These are phyloP conservation scores for Spatula versicolor DNA, from an alignment of 2,797 vertebrate genomes.

Conservation along the genomic window DNA sequence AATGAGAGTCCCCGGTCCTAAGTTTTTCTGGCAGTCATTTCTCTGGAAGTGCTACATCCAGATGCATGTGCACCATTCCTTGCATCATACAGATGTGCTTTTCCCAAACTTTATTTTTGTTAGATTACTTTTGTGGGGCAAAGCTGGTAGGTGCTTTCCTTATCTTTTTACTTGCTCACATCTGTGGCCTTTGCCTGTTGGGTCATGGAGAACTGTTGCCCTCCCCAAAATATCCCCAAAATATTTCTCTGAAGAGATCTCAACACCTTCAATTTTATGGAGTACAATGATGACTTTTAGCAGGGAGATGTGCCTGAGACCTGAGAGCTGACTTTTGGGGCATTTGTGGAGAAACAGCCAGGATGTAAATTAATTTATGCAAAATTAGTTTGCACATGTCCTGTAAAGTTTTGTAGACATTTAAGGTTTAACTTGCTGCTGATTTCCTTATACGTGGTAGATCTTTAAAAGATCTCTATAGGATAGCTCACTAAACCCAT, in stretches of 20 bases:
- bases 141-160: background rate
- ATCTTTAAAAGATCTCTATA: background rate
- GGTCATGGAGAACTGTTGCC: background rate
- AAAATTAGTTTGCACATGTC: background rate
- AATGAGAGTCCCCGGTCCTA: background rate
- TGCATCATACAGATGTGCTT: background rate
- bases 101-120: background rate
- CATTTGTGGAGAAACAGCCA: background rate
- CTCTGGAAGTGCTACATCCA: background rate
- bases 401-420: background rate
- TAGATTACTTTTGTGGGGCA: background rate
- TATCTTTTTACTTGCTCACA: background rate
- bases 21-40: background rate
- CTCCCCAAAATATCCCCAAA: background rate
- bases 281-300: background rate
- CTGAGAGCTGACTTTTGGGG: background rate
- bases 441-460: background rate
- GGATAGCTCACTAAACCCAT: background rate
- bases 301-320: fast-evolving
- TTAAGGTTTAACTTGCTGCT: background rate
- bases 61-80: background rate
- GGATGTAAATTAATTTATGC: background rate
- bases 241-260: background rate
- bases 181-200: fast-evolving
- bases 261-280: background rate